Evolutionary conservation across 2,888 invertebrate genomes (phyloP).

Genomic region (Coelopa pilipes): DNA sequence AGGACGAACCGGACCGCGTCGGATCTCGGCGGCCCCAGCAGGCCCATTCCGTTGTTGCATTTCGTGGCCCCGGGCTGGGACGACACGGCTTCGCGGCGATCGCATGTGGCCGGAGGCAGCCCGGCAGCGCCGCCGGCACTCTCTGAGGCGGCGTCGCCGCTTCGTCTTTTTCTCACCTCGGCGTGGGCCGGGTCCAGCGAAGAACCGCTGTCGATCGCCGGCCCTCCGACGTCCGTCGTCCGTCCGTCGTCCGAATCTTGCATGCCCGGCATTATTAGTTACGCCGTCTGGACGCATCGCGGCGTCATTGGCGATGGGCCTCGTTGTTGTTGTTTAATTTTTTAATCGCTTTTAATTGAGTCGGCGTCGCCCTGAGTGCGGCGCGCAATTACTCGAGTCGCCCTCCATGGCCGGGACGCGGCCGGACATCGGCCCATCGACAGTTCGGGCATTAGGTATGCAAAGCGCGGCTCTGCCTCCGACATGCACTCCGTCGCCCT

Average conservation of each 20-base stretch:
- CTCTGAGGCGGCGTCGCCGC: neutral
- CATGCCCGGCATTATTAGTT: constrained; percentile 47
- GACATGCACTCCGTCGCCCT: neutral
- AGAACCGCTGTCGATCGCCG: neutral
- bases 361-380: neutral
- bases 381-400: neutral
- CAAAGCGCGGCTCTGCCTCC: constrained; percentile 9
- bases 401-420: neutral
- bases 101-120: neutral
- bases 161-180: neutral
- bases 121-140: neutral
- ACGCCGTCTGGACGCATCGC: constrained; percentile 60
- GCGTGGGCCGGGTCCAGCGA: neutral
- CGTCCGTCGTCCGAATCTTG: constrained; percentile 42
- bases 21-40: too few species aligned
- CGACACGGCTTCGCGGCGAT: neutral
- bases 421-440: neutral
- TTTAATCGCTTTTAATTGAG: constrained; percentile 37
- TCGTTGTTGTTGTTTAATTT: constrained; percentile 24
- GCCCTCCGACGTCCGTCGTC: neutral
- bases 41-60: too few species aligned
- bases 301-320: neutral
- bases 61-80: too few species aligned
- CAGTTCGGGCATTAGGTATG: constrained; percentile 15
- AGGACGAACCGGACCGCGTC: too few species aligned